A percentile compares a stretch with the other conserved stretches of the same genome.
phyloP scores from a whole-genome alignment of 2,888 invertebrate genomes.

The Idaea biselata region DNA sequence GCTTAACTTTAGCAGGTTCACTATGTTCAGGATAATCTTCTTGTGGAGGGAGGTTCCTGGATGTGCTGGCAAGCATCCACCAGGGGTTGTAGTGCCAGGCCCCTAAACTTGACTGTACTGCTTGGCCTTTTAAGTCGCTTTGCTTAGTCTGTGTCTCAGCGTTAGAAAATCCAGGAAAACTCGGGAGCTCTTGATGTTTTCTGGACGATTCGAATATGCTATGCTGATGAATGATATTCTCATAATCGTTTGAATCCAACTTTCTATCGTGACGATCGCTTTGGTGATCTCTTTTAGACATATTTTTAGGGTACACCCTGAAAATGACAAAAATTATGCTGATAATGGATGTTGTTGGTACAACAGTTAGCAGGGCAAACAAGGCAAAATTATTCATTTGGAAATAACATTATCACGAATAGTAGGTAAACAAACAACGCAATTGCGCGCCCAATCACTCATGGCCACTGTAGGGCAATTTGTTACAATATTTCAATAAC shows the following conservation, averaged over 20 bases:
- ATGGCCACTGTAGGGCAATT: conserved; percentile 19
- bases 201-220: conserved; percentile 73
- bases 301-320: conserved; percentile 46
- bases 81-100: conserved; percentile 79
- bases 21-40: conserved; percentile 70
- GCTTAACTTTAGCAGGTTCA: conserved; percentile 72
- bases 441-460: conserved; percentile 59
- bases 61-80: conserved; percentile 79
- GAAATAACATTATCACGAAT: conserved; percentile 35
- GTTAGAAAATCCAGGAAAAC: conserved; percentile 76
- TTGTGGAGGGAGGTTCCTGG: conserved; percentile 67
- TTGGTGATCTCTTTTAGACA: conserved; percentile 77
- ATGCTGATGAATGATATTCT: conserved; percentile 74
- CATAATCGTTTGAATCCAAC: conserved; percentile 73
- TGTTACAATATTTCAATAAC: neutral
- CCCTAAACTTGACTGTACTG: conserved; percentile 63
- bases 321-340: conserved; percentile 26
- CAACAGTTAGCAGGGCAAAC: neutral
- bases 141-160: conserved; percentile 78
- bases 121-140: conserved; percentile 67
- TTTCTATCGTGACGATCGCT: conserved; percentile 72
- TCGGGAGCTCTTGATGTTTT: conserved; percentile 72
- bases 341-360: conserved; percentile 8
- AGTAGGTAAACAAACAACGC: conserved; percentile 74
- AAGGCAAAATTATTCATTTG: neutral